Conservation (phyloP, 2,113 vertebrate genomes). For the Platysternon megacephalum region DNA sequence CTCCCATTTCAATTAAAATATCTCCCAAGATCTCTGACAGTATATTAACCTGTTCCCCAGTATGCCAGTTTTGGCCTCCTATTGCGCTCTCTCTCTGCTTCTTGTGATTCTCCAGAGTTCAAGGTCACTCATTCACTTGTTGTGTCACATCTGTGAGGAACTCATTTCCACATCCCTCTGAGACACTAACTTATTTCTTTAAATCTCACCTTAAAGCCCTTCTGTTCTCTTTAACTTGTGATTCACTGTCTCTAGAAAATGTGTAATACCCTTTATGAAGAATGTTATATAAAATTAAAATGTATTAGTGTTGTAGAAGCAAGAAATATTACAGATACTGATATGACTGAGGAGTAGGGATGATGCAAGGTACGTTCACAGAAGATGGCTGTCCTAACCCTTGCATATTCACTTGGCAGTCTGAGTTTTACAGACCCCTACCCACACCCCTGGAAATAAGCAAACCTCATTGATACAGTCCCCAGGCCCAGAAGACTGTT, state of each 20-base stretch:
- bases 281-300: background rate
- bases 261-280: background rate
- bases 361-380: background rate
- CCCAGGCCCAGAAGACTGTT: background rate
- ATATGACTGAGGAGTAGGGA: background rate
- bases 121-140: background rate
- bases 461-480: background rate
- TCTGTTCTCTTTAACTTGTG: constrained; percentile 10
- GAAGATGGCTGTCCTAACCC: background rate
- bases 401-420: background rate
- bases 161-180: background rate
- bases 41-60: background rate
- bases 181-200: constrained; percentile 2
- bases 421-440: background rate
- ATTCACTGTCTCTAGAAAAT: constrained; percentile 11
- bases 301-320: constrained; percentile 12
- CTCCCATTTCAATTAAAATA: background rate
- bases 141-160: background rate
- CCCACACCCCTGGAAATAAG: background rate
- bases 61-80: background rate
- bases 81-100: background rate
- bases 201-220: constrained; percentile 9
- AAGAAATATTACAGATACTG: background rate
- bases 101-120: background rate
- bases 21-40: background rate